Evolutionary conservation across 2,113 vertebrate species (phyloP).

Genomic region (Anhinga rufa): DNA sequence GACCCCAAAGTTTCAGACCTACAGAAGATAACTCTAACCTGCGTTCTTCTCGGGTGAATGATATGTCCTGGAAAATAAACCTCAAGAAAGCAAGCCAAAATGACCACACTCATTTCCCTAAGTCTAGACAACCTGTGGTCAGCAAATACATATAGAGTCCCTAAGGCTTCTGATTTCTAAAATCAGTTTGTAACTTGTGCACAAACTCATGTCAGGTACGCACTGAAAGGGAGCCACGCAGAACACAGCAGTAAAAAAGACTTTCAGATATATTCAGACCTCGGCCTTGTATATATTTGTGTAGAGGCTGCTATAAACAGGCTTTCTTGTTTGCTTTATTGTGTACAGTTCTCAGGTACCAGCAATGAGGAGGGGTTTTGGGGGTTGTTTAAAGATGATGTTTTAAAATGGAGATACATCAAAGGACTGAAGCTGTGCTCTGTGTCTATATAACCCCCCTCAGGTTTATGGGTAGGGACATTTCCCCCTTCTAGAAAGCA

Average conservation of each 20-base stretch:
- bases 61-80: background rate
- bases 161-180: background rate
- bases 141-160: background rate
- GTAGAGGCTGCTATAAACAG: background rate
- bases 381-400: background rate
- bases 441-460: background rate
- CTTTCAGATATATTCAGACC: background rate
- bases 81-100: background rate
- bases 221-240: background rate
- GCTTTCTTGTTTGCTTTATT: background rate
- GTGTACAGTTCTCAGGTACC: background rate
- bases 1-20: background rate
- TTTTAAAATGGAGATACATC: background rate
- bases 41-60: background rate
- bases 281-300: background rate
- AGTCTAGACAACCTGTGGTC: background rate
- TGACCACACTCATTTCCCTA: background rate
- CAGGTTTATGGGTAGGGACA: background rate
- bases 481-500: background rate
- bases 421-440: background rate
- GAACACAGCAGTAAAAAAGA: background rate
- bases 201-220: background rate
- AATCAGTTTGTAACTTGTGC: background rate
- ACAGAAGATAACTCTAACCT: background rate
- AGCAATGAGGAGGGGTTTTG: background rate